Evolutionary conservation across 2,888 invertebrate species (phyloP).

Genomic region (Dryobota labecula): DNA sequence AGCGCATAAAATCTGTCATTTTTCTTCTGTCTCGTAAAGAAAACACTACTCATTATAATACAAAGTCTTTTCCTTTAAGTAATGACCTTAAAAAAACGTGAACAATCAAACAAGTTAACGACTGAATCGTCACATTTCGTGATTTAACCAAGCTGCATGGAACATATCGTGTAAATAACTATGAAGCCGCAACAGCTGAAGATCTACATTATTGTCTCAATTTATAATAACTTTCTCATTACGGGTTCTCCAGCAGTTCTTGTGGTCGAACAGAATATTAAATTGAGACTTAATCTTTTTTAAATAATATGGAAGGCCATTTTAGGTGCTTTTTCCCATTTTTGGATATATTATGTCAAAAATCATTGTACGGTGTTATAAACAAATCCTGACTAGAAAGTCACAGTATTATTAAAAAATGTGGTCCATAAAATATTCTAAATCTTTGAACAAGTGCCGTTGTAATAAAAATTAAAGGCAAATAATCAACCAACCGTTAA

Average conservation of each 20-base stretch:
- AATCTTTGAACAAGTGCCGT: not conserved
- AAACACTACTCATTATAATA: not conserved
- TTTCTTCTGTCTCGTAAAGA: not conserved
- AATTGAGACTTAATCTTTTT: not conserved
- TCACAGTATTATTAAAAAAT: not conserved
- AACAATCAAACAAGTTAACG: slow-evolving; percentile 25
- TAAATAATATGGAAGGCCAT: not conserved
- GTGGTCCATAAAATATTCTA: not conserved
- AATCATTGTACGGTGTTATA: not conserved
- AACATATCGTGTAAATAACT: slow-evolving; percentile 60
- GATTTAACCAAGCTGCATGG: slow-evolving; percentile 58
- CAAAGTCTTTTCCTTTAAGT: not conserved
- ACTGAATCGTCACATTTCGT: slow-evolving; percentile 66
- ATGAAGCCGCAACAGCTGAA: slow-evolving; percentile 41
- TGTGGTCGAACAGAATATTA: slow-evolving; percentile 4
- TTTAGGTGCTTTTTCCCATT: not conserved
- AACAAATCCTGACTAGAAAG: not conserved
- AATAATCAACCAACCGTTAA: not conserved
- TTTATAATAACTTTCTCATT: slow-evolving; percentile 31
- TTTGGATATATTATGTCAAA: not conserved
- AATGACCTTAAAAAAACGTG: not conserved
- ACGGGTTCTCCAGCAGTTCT: slow-evolving; percentile 6
- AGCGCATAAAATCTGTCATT: not conserved
- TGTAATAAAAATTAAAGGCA: not conserved
- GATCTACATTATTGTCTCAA: slow-evolving; percentile 32